Conservation (phyloP, 2,888 invertebrate genomes). For the Phrixothrix hirtus region DNA sequence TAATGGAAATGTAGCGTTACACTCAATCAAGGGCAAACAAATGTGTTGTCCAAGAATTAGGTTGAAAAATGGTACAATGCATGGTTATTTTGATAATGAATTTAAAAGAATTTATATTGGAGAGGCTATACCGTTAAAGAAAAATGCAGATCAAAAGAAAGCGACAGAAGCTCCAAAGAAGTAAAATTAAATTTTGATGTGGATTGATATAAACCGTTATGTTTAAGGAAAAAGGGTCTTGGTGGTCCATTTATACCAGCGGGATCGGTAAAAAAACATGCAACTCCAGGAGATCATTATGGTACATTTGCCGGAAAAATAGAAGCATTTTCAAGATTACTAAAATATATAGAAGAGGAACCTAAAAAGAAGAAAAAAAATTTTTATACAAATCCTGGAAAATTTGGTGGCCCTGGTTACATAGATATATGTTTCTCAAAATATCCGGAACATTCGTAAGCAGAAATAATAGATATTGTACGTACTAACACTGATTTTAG, state of each 20-base stretch:
- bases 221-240: too few relatives aligned
- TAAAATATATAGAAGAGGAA: too few relatives aligned
- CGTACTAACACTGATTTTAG: conserved; percentile 30
- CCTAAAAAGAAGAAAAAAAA: conserved; percentile 36
- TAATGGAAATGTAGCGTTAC: background rate
- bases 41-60: conserved; percentile 50
- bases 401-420: conserved; percentile 61
- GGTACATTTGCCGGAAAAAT: conserved; percentile 56
- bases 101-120: conserved; percentile 56
- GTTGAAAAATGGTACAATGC: conserved; percentile 51
- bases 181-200: too few relatives aligned
- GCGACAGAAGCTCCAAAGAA: too few relatives aligned
- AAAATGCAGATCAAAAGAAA: too few relatives aligned
- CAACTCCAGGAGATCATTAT: conserved; percentile 60
- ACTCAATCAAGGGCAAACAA: conserved; percentile 37
- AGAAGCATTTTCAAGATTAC: conserved; percentile 45
- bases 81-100: conserved; percentile 57
- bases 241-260: conserved; percentile 46
- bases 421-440: conserved; percentile 57
- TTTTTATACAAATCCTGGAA: conserved; percentile 51
- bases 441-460: conserved; percentile 54
- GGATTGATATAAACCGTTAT: too few relatives aligned
- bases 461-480: background rate
- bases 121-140: too few relatives aligned
- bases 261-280: conserved; percentile 54